A percentile compares a stretch with the other conserved stretches of the same genome.
These are phyloP conservation scores for Leuctra nigra DNA, from an alignment of 2,888 invertebrate species.

Conservation along the genomic window DNA sequence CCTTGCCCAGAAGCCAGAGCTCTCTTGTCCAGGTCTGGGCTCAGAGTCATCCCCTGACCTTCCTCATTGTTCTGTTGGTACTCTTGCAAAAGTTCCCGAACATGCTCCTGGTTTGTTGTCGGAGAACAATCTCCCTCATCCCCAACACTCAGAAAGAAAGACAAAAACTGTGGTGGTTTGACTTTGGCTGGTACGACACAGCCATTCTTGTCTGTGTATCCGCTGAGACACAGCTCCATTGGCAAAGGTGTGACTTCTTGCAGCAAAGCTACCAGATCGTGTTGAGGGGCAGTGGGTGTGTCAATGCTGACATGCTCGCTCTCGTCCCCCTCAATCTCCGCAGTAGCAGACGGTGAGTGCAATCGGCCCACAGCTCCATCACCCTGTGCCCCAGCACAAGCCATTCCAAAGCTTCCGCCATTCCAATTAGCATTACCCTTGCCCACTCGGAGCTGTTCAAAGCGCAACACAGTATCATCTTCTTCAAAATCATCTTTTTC, in stretches of 20 bases:
- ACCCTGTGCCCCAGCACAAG: slow-evolving; percentile 35
- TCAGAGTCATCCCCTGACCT: slow-evolving; percentile 33
- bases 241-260: slow-evolving; percentile 55
- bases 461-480: slow-evolving; percentile 18
- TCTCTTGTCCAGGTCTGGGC: slow-evolving; percentile 20
- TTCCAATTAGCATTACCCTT: slow-evolving; percentile 49
- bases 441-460: slow-evolving; percentile 34
- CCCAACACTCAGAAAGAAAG: slow-evolving; percentile 53
- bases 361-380: slow-evolving; percentile 48
- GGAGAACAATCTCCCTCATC: slow-evolving; percentile 47
- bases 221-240: slow-evolving; percentile 35
- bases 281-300: slow-evolving; percentile 62
- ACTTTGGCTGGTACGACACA: slow-evolving; percentile 18
- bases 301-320: slow-evolving; percentile 64
- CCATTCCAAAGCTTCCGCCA: slow-evolving; percentile 31
- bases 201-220: slow-evolving; percentile 14
- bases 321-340: slow-evolving; percentile 79
- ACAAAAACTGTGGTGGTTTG: slow-evolving; percentile 40
- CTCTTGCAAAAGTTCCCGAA: slow-evolving; percentile 54
- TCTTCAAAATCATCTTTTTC: slow-evolving; percentile 25
- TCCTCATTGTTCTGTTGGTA: slow-evolving; percentile 48
- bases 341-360: slow-evolving; percentile 55
- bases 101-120: slow-evolving; percentile 44
- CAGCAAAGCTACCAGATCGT: slow-evolving; percentile 62
- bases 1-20: slow-evolving; percentile 34